Evolutionary conservation across 2,797 vertebrate species (phyloP).

Genomic region (Myotis daubentonii): DNA sequence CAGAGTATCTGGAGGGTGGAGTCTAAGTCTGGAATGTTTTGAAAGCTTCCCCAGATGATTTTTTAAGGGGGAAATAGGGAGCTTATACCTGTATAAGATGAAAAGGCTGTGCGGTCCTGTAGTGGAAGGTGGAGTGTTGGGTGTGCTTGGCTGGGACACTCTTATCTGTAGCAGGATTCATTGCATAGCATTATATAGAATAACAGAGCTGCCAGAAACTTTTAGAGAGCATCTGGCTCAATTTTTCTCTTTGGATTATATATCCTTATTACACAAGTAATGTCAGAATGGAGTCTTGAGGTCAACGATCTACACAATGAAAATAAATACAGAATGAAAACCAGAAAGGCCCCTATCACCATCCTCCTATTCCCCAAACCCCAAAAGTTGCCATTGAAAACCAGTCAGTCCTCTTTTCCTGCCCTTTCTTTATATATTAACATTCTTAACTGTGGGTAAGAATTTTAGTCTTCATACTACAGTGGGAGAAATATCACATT

Average conservation of each 20-base stretch:
- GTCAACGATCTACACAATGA: not conserved
- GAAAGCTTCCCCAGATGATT: not conserved
- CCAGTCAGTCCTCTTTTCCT: not conserved
- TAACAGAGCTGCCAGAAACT: not conserved
- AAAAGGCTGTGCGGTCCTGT: not conserved
- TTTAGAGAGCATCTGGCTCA: not conserved
- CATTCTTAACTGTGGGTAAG: not conserved
- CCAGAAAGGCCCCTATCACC: not conserved
- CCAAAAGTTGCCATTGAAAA: not conserved
- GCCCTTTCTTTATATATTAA: not conserved
- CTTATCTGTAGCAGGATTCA: not conserved
- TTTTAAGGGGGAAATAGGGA: not conserved
- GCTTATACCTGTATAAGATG: not conserved
- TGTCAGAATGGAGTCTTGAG: not conserved
- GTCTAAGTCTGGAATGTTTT: not conserved
- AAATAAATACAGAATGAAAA: conserved; percentile 20
- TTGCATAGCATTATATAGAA: not conserved
- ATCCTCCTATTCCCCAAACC: not conserved
- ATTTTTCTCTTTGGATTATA: not conserved
- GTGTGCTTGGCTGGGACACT: not conserved
- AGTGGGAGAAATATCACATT: not conserved
- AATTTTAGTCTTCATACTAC: not conserved
- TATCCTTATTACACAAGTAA: not conserved
- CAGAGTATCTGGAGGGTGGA: not conserved
- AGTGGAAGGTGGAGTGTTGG: not conserved